Conservation (phyloP, 1,140 invertebrate genomes). For the Drosophila tsacasi region DNA sequence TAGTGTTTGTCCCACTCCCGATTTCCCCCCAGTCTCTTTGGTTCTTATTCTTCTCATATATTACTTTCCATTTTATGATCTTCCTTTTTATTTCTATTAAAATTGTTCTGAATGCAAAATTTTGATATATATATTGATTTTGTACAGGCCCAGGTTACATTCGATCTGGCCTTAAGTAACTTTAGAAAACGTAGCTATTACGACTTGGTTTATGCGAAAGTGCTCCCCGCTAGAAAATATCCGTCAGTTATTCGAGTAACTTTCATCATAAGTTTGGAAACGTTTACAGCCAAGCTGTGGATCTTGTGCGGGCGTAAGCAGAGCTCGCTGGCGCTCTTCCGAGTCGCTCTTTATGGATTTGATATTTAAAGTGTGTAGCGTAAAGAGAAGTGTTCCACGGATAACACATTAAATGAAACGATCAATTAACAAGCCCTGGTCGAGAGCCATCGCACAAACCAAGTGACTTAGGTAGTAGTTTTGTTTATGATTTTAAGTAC, state of each 20-base stretch:
- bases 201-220: conserved; percentile 21
- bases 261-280: conserved; percentile 8
- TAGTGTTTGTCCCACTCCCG: conserved; percentile 19
- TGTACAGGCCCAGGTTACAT: conserved; percentile 16
- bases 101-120: conserved; percentile 85
- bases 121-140: conserved; percentile 33
- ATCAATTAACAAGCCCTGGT: background rate
- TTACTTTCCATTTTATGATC: conserved; percentile 50
- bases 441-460: conserved; percentile 24
- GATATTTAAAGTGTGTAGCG: background rate
- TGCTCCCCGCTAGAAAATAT: background rate
- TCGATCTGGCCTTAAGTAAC: conserved; percentile 28
- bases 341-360: background rate
- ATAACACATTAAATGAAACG: background rate
- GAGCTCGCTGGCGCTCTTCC: background rate
- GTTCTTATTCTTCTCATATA: conserved; percentile 56
- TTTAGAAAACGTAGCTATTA: conserved; percentile 35
- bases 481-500: conserved; percentile 71
- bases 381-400: background rate
- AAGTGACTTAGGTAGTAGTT: conserved; percentile 42
- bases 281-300: background rate
- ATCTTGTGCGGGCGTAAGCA: background rate
- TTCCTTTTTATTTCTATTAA: conserved; percentile 52
- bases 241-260: background rate
- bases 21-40: conserved; percentile 24